Base-by-base conservation (phyloP, 1,140 invertebrate genomes). In the Monochamus saltuarius region DNA sequence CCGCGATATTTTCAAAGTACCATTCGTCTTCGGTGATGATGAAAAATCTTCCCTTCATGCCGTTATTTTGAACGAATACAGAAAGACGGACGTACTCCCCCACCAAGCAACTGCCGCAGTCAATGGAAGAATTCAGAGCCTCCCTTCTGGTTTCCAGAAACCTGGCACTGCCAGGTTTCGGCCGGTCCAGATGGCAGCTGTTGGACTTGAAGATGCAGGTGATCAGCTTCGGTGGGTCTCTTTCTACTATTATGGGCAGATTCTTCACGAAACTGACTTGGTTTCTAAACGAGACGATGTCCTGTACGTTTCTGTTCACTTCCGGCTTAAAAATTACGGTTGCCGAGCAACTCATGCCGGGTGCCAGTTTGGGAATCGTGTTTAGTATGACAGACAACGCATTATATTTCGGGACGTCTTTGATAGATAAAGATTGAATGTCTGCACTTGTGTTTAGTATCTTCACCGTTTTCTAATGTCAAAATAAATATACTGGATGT, bases 21-120 rank as follows among this genome's bases (percentile, higher is more conserved):
- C 68, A 73, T 19, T 71, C 61, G n/a, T 63, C 54, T 51, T 73
- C 66, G 11, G 55, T 62, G 8, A 73, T 35, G 16, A 69, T 54
- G 49, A 73, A 71, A 51, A 73, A 73, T 37, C 46, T 61, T 14
- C 64, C 69, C 13, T 8, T n/a, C 7, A 62, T 50, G 7, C 71
- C 69, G 9, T 52, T 59, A 43, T 73, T 73, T 34, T 61, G 53
- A n/a, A 71, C 34, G 19, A 70, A 52, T 17, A 73, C 9, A 11
- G 53, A 64, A 4, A 66, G 13, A n/a, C 59, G 19, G 11, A 66
- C 38, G 16, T 59, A 53, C 10, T 67, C 56, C 16, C 69, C 66
- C 2, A 63, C 39, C 29, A 73, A 60, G 55, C 66, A 68, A 43
- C 51, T 45, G 11, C 71, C 71, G 58, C 64, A 70, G 29, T 73